Conservation (phyloP, 2,888 invertebrate genomes). For the Scaptomyza polygonia region DNA sequence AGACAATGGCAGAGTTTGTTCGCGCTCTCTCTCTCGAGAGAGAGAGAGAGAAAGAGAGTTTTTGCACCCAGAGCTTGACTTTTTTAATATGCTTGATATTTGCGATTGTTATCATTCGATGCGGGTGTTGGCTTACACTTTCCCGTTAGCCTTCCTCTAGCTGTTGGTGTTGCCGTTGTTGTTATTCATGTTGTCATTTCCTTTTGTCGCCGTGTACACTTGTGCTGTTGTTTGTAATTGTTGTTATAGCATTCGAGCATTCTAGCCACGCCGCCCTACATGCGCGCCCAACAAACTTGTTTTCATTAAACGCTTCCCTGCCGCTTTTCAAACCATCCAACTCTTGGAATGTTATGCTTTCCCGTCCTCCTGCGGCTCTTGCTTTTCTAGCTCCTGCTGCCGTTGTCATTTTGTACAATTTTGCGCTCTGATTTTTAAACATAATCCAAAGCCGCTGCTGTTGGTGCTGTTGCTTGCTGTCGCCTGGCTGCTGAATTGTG, state of each 20-base stretch:
- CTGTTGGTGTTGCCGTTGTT: constrained; percentile 49
- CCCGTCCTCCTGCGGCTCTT: not conserved
- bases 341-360: constrained; percentile 1
- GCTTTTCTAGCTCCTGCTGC: constrained; percentile 19
- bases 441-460: constrained; percentile 65
- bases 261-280: constrained; percentile 70
- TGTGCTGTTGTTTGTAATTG: constrained; percentile 69
- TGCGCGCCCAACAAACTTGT: constrained; percentile 77
- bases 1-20: constrained; percentile 50
- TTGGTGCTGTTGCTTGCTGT: constrained; percentile 16
- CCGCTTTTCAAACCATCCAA: constrained; percentile 61
- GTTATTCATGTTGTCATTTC: constrained; percentile 80
- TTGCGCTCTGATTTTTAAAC: constrained; percentile 80
- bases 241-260: constrained; percentile 77
- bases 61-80: constrained; percentile 77
- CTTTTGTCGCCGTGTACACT: constrained; percentile 62
- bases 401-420: constrained; percentile 78
- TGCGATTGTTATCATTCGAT: constrained; percentile 76
- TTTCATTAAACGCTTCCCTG: constrained; percentile 79
- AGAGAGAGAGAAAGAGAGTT: too few relatives aligned
- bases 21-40: too few relatives aligned
- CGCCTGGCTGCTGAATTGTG: constrained; percentile 57
- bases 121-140: constrained; percentile 28
- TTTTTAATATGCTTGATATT: constrained; percentile 79
- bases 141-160: not conserved